Percentiles rank a stretch among this genome's conserved stretches.
Conservation (phyloP, 2,113 vertebrate genomes). For the Tylochromis polylepis region DNA sequence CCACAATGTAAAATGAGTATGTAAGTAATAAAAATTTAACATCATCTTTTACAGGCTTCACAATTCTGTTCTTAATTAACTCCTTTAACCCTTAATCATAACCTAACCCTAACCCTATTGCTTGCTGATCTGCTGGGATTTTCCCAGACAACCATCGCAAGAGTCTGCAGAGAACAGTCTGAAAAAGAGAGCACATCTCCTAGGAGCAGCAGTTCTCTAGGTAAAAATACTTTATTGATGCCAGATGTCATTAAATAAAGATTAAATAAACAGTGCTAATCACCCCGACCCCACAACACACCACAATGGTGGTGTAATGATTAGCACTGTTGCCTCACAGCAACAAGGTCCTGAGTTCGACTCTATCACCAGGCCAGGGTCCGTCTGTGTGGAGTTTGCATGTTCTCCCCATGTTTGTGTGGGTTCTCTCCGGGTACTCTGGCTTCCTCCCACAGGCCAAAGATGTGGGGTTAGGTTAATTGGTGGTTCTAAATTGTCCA, state of each 20-base stretch:
- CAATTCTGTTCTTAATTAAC: neutral
- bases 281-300: too few species aligned
- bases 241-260: fast-evolving
- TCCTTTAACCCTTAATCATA: neutral
- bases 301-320: too few species aligned
- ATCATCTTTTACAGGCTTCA: neutral
- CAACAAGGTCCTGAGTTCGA: too few species aligned
- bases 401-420: too few species aligned
- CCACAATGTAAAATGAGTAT: neutral
- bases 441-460: too few species aligned
- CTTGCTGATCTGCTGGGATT: neutral
- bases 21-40: neutral
- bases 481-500: too few species aligned
- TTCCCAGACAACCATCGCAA: neutral
- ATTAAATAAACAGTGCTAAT: too few species aligned
- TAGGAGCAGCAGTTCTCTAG: neutral
- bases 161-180: neutral
- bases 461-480: too few species aligned
- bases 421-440: too few species aligned
- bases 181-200: neutral
- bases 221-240: neutral
- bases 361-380: too few species aligned
- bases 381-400: too few species aligned
- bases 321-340: too few species aligned
- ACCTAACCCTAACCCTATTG: neutral